Percentiles rank a stretch among this genome's conserved stretches.
phyloP scores from a whole-genome alignment of 2,797 vertebrate genomes.

The Podarcis lilfordi region DNA sequence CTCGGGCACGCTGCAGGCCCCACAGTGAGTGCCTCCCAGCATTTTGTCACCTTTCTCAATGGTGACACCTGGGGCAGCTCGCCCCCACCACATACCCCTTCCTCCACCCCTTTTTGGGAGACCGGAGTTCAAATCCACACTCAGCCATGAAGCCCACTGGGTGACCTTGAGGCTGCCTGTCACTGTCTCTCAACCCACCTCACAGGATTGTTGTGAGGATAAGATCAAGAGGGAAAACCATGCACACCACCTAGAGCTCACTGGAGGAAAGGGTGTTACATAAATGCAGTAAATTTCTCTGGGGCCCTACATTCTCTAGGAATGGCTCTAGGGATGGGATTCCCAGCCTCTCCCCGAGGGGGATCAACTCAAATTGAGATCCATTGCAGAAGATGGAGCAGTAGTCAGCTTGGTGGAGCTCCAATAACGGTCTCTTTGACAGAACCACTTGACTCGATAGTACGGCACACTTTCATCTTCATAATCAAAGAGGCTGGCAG shows the following conservation, averaged over 20 bases:
- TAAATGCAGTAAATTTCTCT: neutral
- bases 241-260: no score
- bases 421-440: neutral
- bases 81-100: no score
- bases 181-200: no score
- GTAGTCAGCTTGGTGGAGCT: neutral
- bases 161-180: no score
- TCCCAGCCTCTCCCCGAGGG: neutral
- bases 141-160: neutral
- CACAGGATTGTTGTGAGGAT: no score
- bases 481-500: neutral
- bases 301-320: neutral
- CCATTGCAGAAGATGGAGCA: neutral
- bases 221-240: no score
- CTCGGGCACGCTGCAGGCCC: no score
- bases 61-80: fast-evolving
- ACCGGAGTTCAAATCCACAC: neutral
- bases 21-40: no score
- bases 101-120: no score
- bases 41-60: no score
- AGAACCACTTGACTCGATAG: neutral
- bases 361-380: neutral
- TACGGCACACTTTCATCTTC: neutral
- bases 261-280: neutral
- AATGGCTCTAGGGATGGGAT: neutral